Evolutionary conservation across 2,888 invertebrate genomes (phyloP).

Genomic region (Drosophila crucigera): DNA sequence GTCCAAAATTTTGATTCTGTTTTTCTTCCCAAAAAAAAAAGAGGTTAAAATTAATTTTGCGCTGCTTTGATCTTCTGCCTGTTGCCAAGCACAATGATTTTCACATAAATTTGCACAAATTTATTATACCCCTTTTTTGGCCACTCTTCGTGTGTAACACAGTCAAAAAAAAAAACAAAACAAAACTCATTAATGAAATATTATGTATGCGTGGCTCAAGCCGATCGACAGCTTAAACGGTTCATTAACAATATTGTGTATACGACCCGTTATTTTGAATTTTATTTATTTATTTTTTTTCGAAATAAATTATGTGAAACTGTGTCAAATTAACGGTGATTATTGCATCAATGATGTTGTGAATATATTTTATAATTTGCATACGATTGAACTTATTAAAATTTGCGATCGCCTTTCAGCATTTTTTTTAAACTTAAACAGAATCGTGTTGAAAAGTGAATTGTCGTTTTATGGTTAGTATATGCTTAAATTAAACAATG

Average conservation of each 20-base stretch:
- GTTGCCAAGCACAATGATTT: neutral
- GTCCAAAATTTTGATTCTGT: neutral
- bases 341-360: slow-evolving; percentile 22
- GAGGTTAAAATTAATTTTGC: neutral
- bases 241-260: slow-evolving; percentile 32
- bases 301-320: slow-evolving; percentile 39
- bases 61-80: neutral
- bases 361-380: slow-evolving; percentile 42
- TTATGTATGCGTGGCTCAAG: slow-evolving; percentile 16
- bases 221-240: slow-evolving; percentile 31
- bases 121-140: neutral
- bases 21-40: no score
- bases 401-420: neutral
- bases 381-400: slow-evolving; percentile 20
- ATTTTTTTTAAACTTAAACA: neutral
- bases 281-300: neutral
- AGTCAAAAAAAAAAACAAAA: neutral
- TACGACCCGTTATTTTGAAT: slow-evolving; percentile 23
- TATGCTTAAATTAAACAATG: slow-evolving; percentile 30
- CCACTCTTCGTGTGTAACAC: neutral
- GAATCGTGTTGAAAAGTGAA: slow-evolving; percentile 5
- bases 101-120: slow-evolving; percentile 2
- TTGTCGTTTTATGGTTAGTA: neutral
- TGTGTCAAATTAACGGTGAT: slow-evolving; percentile 63
- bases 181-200: slow-evolving; percentile 4